Evolutionary conservation across 2,113 vertebrate genomes (phyloP).

Genomic region (Pristiophorus japonicus): DNA sequence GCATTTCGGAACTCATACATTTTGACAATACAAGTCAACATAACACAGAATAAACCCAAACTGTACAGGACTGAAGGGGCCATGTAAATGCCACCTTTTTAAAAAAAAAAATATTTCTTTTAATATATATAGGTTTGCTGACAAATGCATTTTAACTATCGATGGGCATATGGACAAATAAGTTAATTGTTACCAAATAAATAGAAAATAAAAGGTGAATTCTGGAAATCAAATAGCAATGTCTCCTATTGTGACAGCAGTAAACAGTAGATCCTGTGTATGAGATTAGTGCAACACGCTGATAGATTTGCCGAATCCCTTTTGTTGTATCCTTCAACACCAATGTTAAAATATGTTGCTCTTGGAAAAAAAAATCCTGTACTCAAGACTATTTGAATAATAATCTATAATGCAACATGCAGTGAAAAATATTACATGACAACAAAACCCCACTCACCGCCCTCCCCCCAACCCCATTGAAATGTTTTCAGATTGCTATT

Average conservation of each 20-base stretch:
- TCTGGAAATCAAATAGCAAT: slow-evolving; percentile 3
- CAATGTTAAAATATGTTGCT: background rate
- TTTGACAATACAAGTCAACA: slow-evolving; percentile 27
- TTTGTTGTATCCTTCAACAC: background rate
- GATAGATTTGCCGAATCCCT: background rate
- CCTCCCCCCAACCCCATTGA: background rate
- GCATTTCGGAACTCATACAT: slow-evolving; percentile 30
- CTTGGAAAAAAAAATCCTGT: background rate
- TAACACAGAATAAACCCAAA: slow-evolving; percentile 28
- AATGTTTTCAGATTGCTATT: background rate
- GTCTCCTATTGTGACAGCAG: background rate
- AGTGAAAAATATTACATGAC: background rate
- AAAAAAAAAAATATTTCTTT: background rate
- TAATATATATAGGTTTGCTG: background rate
- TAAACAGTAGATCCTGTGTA: background rate
- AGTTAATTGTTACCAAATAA: slow-evolving; percentile 30
- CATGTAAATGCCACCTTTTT: background rate
- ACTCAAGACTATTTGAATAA: background rate
- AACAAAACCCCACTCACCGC: background rate
- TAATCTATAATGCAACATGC: slow-evolving; percentile 19
- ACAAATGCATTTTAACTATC: background rate
- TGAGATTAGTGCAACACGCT: slow-evolving; percentile 4
- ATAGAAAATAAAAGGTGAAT: background rate
- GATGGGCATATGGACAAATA: slow-evolving; percentile 26
- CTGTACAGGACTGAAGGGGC: slow-evolving; percentile 28